Evolutionary conservation across 2,797 vertebrate species (phyloP).

Genomic region (Gorsachius magnificus): DNA sequence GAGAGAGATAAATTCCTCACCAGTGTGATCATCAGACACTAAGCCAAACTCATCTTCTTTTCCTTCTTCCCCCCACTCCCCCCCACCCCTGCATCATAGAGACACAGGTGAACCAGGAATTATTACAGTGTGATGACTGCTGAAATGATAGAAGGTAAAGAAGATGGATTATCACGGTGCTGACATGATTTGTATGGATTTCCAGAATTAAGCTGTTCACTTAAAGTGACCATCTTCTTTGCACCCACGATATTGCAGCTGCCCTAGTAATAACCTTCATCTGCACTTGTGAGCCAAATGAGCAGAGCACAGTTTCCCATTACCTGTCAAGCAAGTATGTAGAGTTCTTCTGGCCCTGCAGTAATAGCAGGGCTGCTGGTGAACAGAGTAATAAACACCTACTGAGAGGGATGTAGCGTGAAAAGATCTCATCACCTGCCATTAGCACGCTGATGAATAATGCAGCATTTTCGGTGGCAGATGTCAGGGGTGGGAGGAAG

Average conservation of each 20-base stretch:
- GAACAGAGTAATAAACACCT: constrained; percentile 87
- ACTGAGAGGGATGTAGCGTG: constrained; percentile 84
- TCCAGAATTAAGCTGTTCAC: constrained; percentile 82
- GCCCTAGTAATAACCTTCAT: constrained; percentile 82
- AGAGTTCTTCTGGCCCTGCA: constrained; percentile 80
- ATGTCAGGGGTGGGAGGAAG: constrained; percentile 82
- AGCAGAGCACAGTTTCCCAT: constrained; percentile 81
- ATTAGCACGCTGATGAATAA: constrained; percentile 86
- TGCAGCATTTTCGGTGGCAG: constrained; percentile 83
- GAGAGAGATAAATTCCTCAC: constrained; percentile 71
- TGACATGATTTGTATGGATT: constrained; percentile 82
- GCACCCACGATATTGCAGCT: constrained; percentile 69
- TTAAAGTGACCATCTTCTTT: constrained; percentile 80
- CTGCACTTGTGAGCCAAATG: constrained; percentile 82
- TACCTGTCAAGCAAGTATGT: constrained; percentile 82
- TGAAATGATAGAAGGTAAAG: constrained; percentile 80
- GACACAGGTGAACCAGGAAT: constrained; percentile 78
- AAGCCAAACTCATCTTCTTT: constrained; percentile 69
- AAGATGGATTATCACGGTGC: constrained; percentile 79
- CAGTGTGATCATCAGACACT: constrained; percentile 62
- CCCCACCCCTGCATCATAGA: constrained; percentile 70
- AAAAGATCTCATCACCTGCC: constrained; percentile 89
- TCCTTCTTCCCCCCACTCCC: constrained; percentile 22
- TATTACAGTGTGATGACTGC: constrained; percentile 77
- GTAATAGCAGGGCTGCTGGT: constrained; percentile 84